Conservation (phyloP, 2,797 vertebrate genomes). For the Acanthopagrus latus region DNA sequence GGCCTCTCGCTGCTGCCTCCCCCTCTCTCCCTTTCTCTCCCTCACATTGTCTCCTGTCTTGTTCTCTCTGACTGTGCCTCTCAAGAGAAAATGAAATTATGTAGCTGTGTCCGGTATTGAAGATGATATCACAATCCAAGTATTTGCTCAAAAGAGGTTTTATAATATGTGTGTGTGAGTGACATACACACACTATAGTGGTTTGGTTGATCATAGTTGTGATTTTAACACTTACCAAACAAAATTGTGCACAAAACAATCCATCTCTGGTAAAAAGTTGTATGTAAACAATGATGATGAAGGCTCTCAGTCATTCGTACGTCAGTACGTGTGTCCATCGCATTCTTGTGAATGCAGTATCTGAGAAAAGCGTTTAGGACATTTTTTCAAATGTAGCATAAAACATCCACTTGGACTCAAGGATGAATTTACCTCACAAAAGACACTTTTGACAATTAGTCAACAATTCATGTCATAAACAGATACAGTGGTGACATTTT, state of each 20-base stretch:
- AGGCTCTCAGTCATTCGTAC: too few species aligned
- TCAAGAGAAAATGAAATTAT: slow-evolving; percentile 49
- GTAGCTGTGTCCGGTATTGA: not conserved
- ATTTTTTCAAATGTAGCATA: too few species aligned
- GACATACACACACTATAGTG: not conserved
- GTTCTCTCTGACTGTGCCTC: slow-evolving; percentile 33
- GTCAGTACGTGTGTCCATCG: too few species aligned
- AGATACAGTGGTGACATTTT: too few species aligned
- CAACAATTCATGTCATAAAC: too few species aligned
- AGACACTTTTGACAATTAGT: too few species aligned
- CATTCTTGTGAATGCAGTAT: too few species aligned
- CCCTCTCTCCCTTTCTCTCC: not conserved
- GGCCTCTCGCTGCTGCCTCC: not conserved
- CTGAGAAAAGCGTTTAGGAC: too few species aligned
- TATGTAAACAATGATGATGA: not conserved
- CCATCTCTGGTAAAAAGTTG: not conserved
- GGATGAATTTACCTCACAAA: too few species aligned
- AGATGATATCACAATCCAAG: slow-evolving; percentile 39
- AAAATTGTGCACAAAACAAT: not conserved
- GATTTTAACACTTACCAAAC: not conserved
- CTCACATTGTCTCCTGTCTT: slow-evolving; percentile 6
- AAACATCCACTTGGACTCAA: too few species aligned
- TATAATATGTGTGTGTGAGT: not conserved
- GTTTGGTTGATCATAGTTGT: slow-evolving; percentile 8
- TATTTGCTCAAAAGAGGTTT: slow-evolving; percentile 13